Evolutionary conservation across 2,888 invertebrate genomes (phyloP), one percentile per base, ranked within the genome.

Genomic region (Trissolcus japonicus): DNA sequence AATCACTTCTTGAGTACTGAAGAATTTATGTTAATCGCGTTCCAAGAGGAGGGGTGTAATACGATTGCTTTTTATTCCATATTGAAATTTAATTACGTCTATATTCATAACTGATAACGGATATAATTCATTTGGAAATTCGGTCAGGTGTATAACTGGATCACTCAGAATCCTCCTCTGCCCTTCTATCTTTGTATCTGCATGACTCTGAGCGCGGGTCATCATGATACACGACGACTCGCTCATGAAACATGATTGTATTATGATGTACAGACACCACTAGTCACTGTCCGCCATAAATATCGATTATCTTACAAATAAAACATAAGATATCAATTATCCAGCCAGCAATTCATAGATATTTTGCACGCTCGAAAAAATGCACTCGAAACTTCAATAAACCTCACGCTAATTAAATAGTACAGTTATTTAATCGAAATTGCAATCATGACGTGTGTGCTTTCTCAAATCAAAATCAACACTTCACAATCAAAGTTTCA

Each of bases 121-220:
- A 9, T 17, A n/a, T 19, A 84, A 85, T 82, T 86, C 79, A 83
- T 82, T 82, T 80, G 78, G 81, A 86, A 86, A 86, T 83, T 84
- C 86, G 86, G 86, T 86, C 86, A 87, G 86, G 86, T 86, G 86
- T 83, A 80, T 84, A 86, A 86, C 85, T 86, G 83, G 85, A 86
- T 86, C 85, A 85, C 71, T 79, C 80, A 14, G 67, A n/a, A 69
- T 57, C 54, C 69, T 59, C 69, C 68, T 35, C 9, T 73, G 74
- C 53, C 56, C 61, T 76, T 78, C 50, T 80, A 80, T 80, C 80
- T 72, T 73, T 69, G 62, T 53, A 80, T 80, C 80, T 81, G 41
- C 79, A 76, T 79, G 80, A 76, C 78, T 79, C 59, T 16, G 74
- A 76, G 69, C 76, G 69, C 73, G 63, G 77, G 76, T 73, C 78